Evolutionary conservation across 2,888 invertebrate genomes (phyloP), one percentile per base, ranked within the genome.

Genomic region (Agrochola lota): DNA sequence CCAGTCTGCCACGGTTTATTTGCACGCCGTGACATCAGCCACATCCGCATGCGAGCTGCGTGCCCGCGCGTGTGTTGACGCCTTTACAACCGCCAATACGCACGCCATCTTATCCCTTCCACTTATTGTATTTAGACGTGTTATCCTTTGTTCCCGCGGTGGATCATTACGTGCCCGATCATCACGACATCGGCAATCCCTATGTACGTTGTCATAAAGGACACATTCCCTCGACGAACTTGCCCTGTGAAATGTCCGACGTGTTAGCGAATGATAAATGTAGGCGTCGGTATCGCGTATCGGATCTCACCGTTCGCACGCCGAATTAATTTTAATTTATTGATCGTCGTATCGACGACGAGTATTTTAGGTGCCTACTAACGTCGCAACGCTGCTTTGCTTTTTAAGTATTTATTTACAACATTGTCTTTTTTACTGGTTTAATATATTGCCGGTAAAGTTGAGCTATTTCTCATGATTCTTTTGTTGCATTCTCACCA

Each of bases 321-420:
- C 96, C 96, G 96, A 96, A 96, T 96, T 96, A 96, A 96, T 96
- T 96, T 96, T 96, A 96, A 96, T 96, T 96, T 96, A 96, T 96
- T 96, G 96, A 96, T 96, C 95, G 95, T 93, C 93, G 95, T 95
- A 96, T 95, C 95, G 95, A 94, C 94, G 93, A 93, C 88, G 94
- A 95, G 94, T 95, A 95, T 96, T 95, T 96, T 95, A 95, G 95
- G 91, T 96, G 94, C 95, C 95, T 95, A 94, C 95, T 93, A 94
- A 94, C 93, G 87, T 91, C 89, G 91, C 92, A 91, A 93, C 92
- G 92, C 89, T 92, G 92, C 92, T 92, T 94, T 91, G 94, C 93
- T 94, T 94, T 94, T 92, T 93, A 93, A 92, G 91, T 93, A 93
- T 93, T 93, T 94, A 92, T 93, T 93, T 92, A 93, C 90, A 90